phyloP scores from a whole-genome alignment of 2,888 invertebrate genomes.

The Rhorus exstirpatorius region DNA sequence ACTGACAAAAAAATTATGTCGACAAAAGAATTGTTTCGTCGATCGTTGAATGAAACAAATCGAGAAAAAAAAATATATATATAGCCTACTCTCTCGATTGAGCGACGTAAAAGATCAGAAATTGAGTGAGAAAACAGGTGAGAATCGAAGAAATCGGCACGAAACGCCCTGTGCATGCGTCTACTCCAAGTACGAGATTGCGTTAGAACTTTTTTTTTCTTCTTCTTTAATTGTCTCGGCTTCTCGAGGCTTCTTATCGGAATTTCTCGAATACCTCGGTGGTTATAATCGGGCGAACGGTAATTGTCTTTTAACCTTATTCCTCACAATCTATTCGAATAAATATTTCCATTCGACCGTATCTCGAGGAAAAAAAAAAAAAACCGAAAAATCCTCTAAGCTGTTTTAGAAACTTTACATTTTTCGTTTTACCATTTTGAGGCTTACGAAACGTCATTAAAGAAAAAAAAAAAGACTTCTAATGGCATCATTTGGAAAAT shows the following conservation, averaged over 20 bases:
- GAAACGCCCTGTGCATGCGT: no score
- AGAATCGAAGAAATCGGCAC: no score
- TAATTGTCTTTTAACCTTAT: constrained; percentile 48
- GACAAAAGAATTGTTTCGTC: no score
- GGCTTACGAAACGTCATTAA: not conserved
- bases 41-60: no score
- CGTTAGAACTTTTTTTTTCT: no score
- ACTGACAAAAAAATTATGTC: no score
- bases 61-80: no score
- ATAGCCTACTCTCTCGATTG: no score
- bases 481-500: not conserved
- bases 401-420: no score
- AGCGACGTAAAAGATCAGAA: no score
- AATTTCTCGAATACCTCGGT: constrained; percentile 53
- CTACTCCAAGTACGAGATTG: no score
- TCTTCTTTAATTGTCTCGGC: not conserved
- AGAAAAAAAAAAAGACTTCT: not conserved
- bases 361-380: constrained; percentile 2
- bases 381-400: not conserved
- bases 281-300: constrained; percentile 48
- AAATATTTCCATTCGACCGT: constrained; percentile 38
- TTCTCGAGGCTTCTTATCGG: constrained; percentile 34
- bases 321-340: constrained; percentile 21
- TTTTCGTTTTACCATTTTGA: not conserved
- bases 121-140: no score